Evolutionary conservation across 2,797 vertebrate species (phyloP), one percentile per base, ranked within the genome.

Genomic region (Adrianichthys oophorus): DNA sequence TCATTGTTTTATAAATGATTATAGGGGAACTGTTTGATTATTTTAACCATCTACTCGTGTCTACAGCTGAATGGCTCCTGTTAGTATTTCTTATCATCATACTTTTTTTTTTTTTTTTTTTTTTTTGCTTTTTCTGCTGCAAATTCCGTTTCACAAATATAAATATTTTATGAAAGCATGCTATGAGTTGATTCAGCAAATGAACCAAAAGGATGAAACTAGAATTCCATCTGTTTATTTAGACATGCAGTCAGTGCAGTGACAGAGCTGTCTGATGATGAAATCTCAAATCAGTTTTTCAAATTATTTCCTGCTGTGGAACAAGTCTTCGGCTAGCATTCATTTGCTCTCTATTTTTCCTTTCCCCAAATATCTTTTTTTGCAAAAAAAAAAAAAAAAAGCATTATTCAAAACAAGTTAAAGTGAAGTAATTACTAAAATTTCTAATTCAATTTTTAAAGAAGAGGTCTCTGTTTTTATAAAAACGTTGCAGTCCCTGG

Each of bases 401-500:
- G 32, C 12, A 13, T 10, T 37, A 37, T 37, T 37, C 0, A 37
- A 37, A 37, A 37, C 32, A 37, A 12, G 32, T 37, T 13, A 37
- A 37, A 13, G 32, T 37, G 32, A 12, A 37, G 10, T 12, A 32
- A 32, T 32, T 13, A 37, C 32, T 4, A 32, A 37, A 12, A 3
- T 6, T 26, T 26, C 7, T 26, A 26, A 26, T 21, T 21, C 19
- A 21, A 21, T 21, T 21, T 21, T 21, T 21, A 21, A 29, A 29
- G 7, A 29, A 29, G 26, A 41, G 45, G 23, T 3, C 12, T 62
- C 23, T 55, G 21, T 74, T 24, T 18, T 2, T 60, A 48, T 46
- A 37, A 45, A 19, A 49, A 18, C 17, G 62, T 62, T 63, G 14
- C 43, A 47, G 44, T 21, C 56, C 42, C 48, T 32, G 81, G 59